Evolutionary conservation across 2,113 vertebrate genomes (phyloP), one percentile per base, ranked within the genome.

Genomic region (Proterorhinus semilunaris): DNA sequence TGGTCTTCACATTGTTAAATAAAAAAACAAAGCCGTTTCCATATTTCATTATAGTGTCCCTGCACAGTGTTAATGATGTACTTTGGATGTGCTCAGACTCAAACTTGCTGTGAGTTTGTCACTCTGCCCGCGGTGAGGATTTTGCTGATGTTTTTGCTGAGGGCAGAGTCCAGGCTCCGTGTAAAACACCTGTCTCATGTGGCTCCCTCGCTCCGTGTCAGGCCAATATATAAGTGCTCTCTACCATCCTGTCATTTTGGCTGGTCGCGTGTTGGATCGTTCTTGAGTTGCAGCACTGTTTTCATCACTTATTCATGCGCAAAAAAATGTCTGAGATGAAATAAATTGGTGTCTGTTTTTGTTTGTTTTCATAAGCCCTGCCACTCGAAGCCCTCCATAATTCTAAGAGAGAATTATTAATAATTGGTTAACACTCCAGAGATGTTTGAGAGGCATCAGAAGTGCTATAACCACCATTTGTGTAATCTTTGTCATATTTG

Each of bases 61-160:
- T 16, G 51, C 3, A 16, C 6, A 8, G 15, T 53, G 51, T 16
- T 16, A 47, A 10, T 47, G 51, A n/a, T 53, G 6, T 53, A 3
- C 15, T 68, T 50, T 17, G 15, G 50, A 6, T 16, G 15, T 52
- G 50, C 7, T n/a, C 12, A 47, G 46, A 47, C 43, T 44, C 6
- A 43, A 48, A 10, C 16, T 57, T 21, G 21, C 59, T 8, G 17
- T 64, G 67, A 76, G 61, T 82, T 69, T 72, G 50, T 82, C 36
- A 13, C 43, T 4, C 66, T 49, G 70, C 73, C 68, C 46, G 61
- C 43, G 70, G 76, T 48, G 59, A 71, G 45, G 68, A 74, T 74
- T 76, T 74, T 54, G 62, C 47, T 69, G 62, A 85, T 80, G 63
- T 66, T 80, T 36, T 80, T 72, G 59, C 75, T 75, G 64, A 71